Conservation (phyloP, 2,113 vertebrate species). For the Archilochus colubris region DNA sequence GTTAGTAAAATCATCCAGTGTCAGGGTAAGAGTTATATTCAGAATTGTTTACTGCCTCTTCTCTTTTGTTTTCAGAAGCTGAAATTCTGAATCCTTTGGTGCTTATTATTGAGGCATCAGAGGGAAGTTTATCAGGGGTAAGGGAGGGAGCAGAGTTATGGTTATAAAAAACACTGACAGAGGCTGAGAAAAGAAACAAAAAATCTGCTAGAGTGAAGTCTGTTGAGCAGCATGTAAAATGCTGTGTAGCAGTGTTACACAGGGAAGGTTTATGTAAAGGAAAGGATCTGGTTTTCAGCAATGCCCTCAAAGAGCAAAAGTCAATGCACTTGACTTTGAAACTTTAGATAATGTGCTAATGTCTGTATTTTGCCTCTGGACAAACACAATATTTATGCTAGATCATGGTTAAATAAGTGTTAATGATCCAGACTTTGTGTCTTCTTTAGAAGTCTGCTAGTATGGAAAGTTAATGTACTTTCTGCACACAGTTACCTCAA, state of each 20-base stretch:
- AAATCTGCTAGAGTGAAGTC: neutral
- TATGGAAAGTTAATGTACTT: neutral
- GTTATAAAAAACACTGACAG: neutral
- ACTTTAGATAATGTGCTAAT: neutral
- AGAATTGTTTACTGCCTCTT: neutral
- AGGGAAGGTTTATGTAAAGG: neutral
- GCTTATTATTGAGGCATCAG: neutral
- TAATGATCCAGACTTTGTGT: neutral
- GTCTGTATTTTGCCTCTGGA: neutral
- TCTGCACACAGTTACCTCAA: neutral
- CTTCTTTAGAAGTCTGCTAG: neutral
- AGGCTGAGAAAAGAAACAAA: neutral
- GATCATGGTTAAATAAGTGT: neutral
- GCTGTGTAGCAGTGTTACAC: neutral
- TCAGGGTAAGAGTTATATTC: neutral
- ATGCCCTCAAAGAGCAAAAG: slow-evolving; percentile 9
- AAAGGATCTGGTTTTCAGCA: neutral
- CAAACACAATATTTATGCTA: slow-evolving; percentile 23
- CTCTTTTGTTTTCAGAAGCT: neutral
- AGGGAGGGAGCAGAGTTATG: neutral
- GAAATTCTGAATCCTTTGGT: neutral
- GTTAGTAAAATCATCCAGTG: neutral
- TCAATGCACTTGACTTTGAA: slow-evolving; percentile 18
- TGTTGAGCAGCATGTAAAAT: neutral
- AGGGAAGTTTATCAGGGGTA: neutral